Evolutionary conservation across 2,888 invertebrate species (phyloP).

Genomic region (Seira musarum): DNA sequence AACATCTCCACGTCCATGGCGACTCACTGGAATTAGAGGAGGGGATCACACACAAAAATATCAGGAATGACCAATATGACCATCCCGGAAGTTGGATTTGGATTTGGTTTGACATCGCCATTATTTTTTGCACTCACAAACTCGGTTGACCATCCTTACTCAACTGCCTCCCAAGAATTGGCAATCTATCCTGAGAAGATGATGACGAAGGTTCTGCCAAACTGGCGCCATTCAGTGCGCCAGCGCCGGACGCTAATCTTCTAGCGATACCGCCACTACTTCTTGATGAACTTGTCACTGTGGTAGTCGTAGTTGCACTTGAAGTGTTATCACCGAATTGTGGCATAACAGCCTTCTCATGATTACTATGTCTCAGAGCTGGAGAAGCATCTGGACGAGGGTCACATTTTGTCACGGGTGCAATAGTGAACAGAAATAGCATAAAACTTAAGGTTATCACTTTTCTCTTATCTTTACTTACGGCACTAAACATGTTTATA

Average conservation of each 20-base stretch:
- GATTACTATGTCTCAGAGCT: conserved; percentile 52
- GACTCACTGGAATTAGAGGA: conserved; percentile 63
- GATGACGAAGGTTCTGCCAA: neutral
- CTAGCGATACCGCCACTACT: conserved; percentile 48
- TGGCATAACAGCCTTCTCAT: conserved; percentile 51
- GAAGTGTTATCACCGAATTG: conserved; percentile 25
- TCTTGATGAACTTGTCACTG: neutral
- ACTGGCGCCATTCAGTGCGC: conserved; percentile 24
- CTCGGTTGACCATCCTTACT: conserved; percentile 46
- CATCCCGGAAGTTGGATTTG: conserved; percentile 12
- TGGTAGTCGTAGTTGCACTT: conserved; percentile 20
- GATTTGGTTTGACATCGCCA: neutral
- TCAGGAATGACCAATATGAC: conserved; percentile 7
- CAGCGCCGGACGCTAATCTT: conserved; percentile 50
- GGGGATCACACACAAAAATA: neutral
- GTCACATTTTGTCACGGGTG: conserved; percentile 30
- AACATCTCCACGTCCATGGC: conserved; percentile 69
- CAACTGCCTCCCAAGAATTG: conserved; percentile 49
- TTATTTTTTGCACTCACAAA: conserved; percentile 43
- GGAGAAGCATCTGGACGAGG: conserved; percentile 54
- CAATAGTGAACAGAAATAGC: conserved; percentile 20
- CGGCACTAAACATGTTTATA: too few relatives aligned
- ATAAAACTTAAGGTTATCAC: too few relatives aligned
- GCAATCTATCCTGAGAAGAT: neutral
- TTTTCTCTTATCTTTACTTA: too few relatives aligned